phyloP scores from a whole-genome alignment of 1,140 invertebrate species.

The Drosophila ohnishii region DNA sequence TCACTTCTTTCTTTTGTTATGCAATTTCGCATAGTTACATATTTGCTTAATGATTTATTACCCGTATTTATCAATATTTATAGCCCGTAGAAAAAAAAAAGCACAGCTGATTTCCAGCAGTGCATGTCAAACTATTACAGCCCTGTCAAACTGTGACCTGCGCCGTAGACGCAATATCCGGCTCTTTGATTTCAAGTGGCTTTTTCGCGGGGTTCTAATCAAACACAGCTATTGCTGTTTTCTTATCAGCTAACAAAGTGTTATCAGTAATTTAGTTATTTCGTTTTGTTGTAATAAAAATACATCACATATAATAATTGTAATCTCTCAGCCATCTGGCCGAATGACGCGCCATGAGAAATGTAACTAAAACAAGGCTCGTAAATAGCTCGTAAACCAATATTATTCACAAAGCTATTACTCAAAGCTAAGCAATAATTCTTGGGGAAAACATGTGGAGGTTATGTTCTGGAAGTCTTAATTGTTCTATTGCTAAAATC shows the following conservation, averaged over 20 bases:
- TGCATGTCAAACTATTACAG: slow-evolving; percentile 8
- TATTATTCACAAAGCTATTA: slow-evolving; percentile 3
- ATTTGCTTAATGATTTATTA: slow-evolving; percentile 30
- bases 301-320: not conserved
- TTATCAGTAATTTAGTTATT: slow-evolving; percentile 15
- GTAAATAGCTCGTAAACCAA: slow-evolving; percentile 12
- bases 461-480: slow-evolving; percentile 19
- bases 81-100: slow-evolving; percentile 18
- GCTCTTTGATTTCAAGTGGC: slow-evolving; percentile 14
- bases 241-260: slow-evolving; percentile 20
- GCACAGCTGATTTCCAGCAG: slow-evolving; percentile 39
- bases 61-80: slow-evolving; percentile 44
- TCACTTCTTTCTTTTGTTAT: slow-evolving; percentile 43
- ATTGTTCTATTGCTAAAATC: slow-evolving; percentile 14
- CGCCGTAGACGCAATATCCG: slow-evolving; percentile 26
- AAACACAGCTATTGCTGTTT: slow-evolving; percentile 20
- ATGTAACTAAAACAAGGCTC: not conserved
- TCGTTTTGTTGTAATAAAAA: not conserved
- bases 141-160: slow-evolving; percentile 15
- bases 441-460: slow-evolving; percentile 18
- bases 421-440: not conserved
- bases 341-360: slow-evolving; percentile 12
- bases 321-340: slow-evolving; percentile 2
- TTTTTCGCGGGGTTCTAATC: not conserved
- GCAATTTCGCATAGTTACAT: slow-evolving; percentile 44